These are phyloP conservation scores for Conus betulinus DNA, from an alignment of 1,140 invertebrate genomes.

Conservation along the genomic window DNA sequence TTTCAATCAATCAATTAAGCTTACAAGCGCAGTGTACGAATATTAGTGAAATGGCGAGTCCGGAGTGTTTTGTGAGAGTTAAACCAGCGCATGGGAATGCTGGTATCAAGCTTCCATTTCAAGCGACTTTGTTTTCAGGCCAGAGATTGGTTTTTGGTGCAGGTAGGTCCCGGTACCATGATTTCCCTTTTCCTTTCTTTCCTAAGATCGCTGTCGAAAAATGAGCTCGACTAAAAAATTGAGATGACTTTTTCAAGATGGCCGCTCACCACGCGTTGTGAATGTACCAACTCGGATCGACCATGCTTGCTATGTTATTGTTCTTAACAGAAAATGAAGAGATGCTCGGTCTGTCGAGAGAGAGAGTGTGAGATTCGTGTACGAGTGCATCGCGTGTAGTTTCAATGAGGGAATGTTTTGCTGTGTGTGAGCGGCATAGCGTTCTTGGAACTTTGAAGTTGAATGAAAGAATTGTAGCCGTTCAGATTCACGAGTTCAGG, in stretches of 20 bases:
- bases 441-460: too few species aligned
- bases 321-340: background rate
- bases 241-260: constrained; percentile 26
- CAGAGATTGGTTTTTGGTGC: constrained; percentile 21
- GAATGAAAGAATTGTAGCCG: too few species aligned
- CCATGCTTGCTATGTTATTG: background rate
- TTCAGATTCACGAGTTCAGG: too few species aligned
- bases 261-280: constrained; percentile 22
- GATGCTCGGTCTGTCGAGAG: background rate
- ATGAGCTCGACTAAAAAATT: background rate
- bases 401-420: too few species aligned
- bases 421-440: too few species aligned
- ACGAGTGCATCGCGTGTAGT: too few species aligned
- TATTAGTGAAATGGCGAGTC: constrained; percentile 23
- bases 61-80: constrained; percentile 11
- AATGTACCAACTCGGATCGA: background rate
- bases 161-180: constrained; percentile 1
- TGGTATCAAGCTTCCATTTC: background rate
- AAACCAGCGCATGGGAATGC: background rate
- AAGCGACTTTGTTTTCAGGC: constrained; percentile 4
- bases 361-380: too few species aligned
- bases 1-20: constrained; percentile 36
- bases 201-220: background rate
- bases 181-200: background rate
- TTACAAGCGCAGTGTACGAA: constrained; percentile 16